These are phyloP conservation scores for Toxotes chatareus DNA, from an alignment of 2,113 vertebrate species.

Conservation along the genomic window DNA sequence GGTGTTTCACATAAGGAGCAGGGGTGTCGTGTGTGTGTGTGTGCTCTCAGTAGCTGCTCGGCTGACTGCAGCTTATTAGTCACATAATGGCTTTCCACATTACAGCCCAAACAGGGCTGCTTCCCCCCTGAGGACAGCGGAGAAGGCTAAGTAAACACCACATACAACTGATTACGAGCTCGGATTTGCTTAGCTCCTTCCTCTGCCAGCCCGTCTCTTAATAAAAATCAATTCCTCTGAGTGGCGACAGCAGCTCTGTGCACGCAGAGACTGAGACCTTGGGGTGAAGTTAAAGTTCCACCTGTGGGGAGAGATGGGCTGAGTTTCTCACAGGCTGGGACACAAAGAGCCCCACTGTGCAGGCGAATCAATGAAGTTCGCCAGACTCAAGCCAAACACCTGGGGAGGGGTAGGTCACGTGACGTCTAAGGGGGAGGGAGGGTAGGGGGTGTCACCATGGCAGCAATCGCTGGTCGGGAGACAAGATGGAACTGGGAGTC, in stretches of 20 bases:
- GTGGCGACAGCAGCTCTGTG: conserved; percentile 29
- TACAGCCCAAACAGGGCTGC: conserved; percentile 31
- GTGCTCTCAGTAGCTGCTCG: conserved; percentile 4
- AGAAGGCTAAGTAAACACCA: conserved; percentile 39
- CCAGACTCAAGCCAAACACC: conserved; percentile 79
- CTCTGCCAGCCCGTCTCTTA: conserved; percentile 19
- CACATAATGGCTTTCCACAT: conserved; percentile 69
- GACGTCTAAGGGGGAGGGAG: conserved; percentile 32
- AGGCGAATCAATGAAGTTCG: conserved; percentile 75
- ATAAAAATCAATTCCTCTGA: conserved; percentile 37
- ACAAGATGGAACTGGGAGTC: conserved; percentile 40
- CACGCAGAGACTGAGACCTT: conserved; percentile 28
- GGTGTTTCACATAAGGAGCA: conserved; percentile 13
- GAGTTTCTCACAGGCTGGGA: conserved; percentile 70
- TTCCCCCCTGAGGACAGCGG: conserved; percentile 38
- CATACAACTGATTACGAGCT: conserved; percentile 38
- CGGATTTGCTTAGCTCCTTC: conserved; percentile 15
- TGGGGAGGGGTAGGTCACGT: conserved; percentile 73
- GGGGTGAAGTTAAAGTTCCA: conserved; percentile 69
- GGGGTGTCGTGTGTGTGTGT: background rate
- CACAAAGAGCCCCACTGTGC: conserved; percentile 81
- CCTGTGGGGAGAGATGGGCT: conserved; percentile 72
- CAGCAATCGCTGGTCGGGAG: conserved; percentile 44
- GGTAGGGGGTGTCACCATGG: conserved; percentile 50
- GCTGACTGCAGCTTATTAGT: conserved; percentile 59